Conservation (phyloP, 1,140 invertebrate species). For the Zaprionus africanus region DNA sequence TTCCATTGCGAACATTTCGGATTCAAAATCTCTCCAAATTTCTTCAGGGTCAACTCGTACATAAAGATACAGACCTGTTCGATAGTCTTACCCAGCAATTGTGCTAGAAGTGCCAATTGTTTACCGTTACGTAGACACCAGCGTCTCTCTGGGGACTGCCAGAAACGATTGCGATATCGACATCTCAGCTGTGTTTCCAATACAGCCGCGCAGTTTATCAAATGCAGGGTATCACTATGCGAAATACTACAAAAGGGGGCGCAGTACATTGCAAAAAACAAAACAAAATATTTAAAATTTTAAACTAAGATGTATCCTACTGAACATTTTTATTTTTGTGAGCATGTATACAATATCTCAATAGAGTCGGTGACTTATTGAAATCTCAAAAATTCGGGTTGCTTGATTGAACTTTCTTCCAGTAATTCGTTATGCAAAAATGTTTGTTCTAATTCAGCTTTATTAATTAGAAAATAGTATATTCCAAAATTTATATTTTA, state of each 20-base stretch:
- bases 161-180: neutral
- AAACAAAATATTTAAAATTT: constrained; percentile 1
- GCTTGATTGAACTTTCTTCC: too few species aligned
- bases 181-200: neutral
- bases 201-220: neutral
- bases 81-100: neutral
- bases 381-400: neutral
- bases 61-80: neutral
- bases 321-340: neutral
- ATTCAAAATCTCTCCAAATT: neutral
- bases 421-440: too few species aligned
- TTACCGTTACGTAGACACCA: neutral
- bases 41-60: neutral
- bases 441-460: too few species aligned
- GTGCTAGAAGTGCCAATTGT: neutral
- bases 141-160: neutral
- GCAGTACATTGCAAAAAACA: neutral
- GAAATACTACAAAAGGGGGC: neutral
- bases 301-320: neutral
- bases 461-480: too few species aligned
- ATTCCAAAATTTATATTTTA: too few species aligned
- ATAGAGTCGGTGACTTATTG: neutral
- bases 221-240: neutral
- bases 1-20: neutral
- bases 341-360: neutral